Evolutionary conservation across 23 tunicate genomes (phyloP), one percentile per base, ranked within the genome.

Genomic region (Trididemnum nubilum): DNA sequence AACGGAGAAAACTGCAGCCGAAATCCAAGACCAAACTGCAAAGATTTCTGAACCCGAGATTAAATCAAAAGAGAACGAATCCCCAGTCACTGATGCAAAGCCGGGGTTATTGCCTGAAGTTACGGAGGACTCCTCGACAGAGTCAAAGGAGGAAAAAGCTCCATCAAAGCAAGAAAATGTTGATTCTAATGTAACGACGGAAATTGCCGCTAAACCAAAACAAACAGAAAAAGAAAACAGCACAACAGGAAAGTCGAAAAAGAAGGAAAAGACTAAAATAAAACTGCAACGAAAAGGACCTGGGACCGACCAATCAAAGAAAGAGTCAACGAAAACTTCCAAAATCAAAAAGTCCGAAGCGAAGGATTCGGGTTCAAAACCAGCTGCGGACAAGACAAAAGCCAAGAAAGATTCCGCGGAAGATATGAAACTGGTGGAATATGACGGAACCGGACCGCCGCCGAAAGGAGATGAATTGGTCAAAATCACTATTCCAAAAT

Each of bases 401-500:
- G 54, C 65, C 33, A 2, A 86, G 49, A 39, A 58, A 32, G 37
- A 86, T 30, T n/a, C 65, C 30, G 38, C 29, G 30, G 31, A 33
- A 12, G 64, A 22, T 52, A 22, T 15, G 21, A 61, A 86, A 33
- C 58, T 89, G 24, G 72, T 89, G 18, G 94, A 89, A 57, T 89
- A 89, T 35, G 94, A 89, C 54, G 94, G 94, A 18, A 72, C 88
- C 28, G 94, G 83, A 25, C 94, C 94, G 1, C 80, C 88, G 32
- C 94, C 94, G 21, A 65, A 81, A 12, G 94, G 94, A 1, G 94
- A 89, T 72, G 88, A 89, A 33, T 39, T 89, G 64, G 83, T 89
- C 51, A 83, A 89, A 49, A 83, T 89, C 52, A 89, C 86, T n/a
- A 82, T 89, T 31, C 94, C 94, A 4, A 89, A 89, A 40, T 89